Percentiles rank a stretch among this genome's conserved stretches.
Conservation (phyloP, 2,113 vertebrate species). For the Sapayoa aenigma region DNA sequence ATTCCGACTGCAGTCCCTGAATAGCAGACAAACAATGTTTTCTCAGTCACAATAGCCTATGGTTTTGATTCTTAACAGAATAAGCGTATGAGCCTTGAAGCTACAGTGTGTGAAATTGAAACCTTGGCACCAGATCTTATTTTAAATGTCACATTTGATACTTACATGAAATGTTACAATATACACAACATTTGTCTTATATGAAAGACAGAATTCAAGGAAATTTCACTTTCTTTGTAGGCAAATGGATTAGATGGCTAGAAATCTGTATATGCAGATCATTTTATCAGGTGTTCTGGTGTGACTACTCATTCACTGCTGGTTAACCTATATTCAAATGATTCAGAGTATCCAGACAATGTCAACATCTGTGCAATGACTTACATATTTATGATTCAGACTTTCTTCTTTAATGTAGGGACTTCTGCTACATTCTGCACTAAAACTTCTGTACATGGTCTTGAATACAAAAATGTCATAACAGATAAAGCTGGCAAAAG, state of each 20-base stretch:
- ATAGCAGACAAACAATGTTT: slow-evolving; percentile 27
- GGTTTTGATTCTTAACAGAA: slow-evolving; percentile 60
- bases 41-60: slow-evolving; percentile 17
- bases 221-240: background rate
- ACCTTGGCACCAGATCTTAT: slow-evolving; percentile 31
- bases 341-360: background rate
- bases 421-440: background rate
- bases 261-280: background rate
- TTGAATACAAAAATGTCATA: background rate
- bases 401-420: background rate
- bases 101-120: slow-evolving; percentile 50
- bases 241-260: background rate
- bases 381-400: background rate
- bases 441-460: background rate
- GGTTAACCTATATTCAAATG: background rate
- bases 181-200: slow-evolving; percentile 5
- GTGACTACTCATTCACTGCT: background rate
- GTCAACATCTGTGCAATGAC: background rate
- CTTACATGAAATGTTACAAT: slow-evolving; percentile 34
- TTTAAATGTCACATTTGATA: slow-evolving; percentile 59
- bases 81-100: slow-evolving; percentile 14
- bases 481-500: background rate
- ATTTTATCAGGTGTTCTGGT: background rate
- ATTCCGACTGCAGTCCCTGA: background rate
- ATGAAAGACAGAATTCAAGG: slow-evolving; percentile 12